phyloP scores from a whole-genome alignment of 2,888 invertebrate species.

The Epistrophe eligans region DNA sequence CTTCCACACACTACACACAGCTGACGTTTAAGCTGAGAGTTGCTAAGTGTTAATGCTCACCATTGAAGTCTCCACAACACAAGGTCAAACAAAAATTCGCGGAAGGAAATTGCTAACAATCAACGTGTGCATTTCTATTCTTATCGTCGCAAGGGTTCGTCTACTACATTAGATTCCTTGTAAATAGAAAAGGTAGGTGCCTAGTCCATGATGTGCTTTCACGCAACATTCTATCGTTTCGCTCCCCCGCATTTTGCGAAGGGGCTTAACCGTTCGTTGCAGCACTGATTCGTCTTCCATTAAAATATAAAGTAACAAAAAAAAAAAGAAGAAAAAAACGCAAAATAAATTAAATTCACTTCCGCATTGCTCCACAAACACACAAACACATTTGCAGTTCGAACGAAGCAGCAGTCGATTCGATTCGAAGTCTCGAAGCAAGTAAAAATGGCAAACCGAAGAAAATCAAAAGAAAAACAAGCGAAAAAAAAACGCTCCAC shows the following conservation, averaged over 20 bases:
- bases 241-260: constrained; percentile 62
- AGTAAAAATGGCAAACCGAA: constrained; percentile 72
- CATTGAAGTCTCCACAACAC: constrained; percentile 19
- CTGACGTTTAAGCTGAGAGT: constrained; percentile 4
- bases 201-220: constrained; percentile 36
- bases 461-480: constrained; percentile 74
- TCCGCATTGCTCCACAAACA: constrained; percentile 84
- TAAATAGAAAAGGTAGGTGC: background rate
- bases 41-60: constrained; percentile 10
- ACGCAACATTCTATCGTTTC: constrained; percentile 21
- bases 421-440: constrained; percentile 17
- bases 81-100: constrained; percentile 69
- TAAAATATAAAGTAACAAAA: constrained; percentile 59
- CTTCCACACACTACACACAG: constrained; percentile 41
- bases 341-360: constrained; percentile 83
- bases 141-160: background rate
- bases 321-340: constrained; percentile 58
- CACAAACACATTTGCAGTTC: constrained; percentile 77
- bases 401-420: constrained; percentile 7
- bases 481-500: constrained; percentile 63
- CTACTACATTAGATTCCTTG: constrained; percentile 38
- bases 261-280: constrained; percentile 62
- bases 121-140: constrained; percentile 38
- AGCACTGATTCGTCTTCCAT: constrained; percentile 74
- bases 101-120: constrained; percentile 60